Evolutionary conservation across 2,797 vertebrate genomes (phyloP), one percentile per base, ranked within the genome.

Genomic region (Anguilla obscura): DNA sequence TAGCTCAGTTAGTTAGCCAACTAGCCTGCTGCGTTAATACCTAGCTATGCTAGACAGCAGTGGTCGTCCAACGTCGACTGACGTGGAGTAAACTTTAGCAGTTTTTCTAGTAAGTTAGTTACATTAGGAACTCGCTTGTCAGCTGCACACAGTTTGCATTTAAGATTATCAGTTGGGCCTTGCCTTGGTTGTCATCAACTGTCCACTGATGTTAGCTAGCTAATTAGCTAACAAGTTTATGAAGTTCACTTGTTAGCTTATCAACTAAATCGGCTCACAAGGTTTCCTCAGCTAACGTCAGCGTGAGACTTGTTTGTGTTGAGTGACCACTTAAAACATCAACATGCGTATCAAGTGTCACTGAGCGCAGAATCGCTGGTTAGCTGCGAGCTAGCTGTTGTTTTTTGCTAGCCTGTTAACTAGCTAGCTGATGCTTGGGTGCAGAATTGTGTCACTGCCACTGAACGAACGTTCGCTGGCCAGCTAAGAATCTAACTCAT

Each of bases 331-430:
- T 76, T 40, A 76, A 76, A 40, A 76, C 74, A 76, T 33, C 14
- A 40, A 18, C 33, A 76, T 76, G 71, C 4, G 10, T 18, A 6
- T 36, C 33, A 76, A 3, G 12, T 76, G 33, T 16, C 95, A 86
- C 95, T 96, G 88, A 96, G 96, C 90, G 24, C 40, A 45, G 24
- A n/a, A 24, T 9, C 60, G 60, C 24, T 66, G 24, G 24, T 96
- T 96, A 86, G 79, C 76, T 48, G 30, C 33, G 76, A 27, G 21
- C 24, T n/a, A 69, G n/a, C n/a, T n/a, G n/a, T 58, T 18, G 12
- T 58, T 56, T 16, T 58, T 58, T 18, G 24, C 24, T 24, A 21
- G 10, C 50, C 4, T 45, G 66, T 74, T 16, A 74, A n/a, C 69
- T 21, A 9, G 4, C 76, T 80, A 3, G 21, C 36, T 84, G 18